Evolutionary conservation across 2,888 invertebrate genomes (phyloP).

Genomic region (Agriotes lineatus): DNA sequence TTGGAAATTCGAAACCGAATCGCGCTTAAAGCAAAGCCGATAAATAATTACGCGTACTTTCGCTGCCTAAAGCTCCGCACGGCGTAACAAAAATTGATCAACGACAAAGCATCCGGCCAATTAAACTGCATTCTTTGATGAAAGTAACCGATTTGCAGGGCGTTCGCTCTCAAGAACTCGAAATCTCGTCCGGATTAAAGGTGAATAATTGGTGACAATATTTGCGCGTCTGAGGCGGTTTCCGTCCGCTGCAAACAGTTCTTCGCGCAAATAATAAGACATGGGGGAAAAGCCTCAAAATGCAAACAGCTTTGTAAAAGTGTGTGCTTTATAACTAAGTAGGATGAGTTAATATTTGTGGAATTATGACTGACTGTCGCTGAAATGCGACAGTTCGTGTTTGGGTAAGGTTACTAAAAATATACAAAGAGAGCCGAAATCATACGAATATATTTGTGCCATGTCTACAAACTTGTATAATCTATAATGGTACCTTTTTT

Average conservation of each 20-base stretch:
- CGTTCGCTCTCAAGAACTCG: slow-evolving; percentile 13
- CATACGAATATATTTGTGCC: too few relatives aligned
- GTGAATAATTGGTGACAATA: slow-evolving; percentile 22
- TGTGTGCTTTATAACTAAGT: too few relatives aligned
- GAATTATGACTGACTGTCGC: too few relatives aligned
- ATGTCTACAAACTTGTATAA: too few relatives aligned
- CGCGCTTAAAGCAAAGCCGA: not conserved
- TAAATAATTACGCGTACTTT: slow-evolving; percentile 15
- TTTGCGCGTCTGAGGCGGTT: slow-evolving; percentile 20
- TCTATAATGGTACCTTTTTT: too few relatives aligned
- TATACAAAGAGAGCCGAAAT: too few relatives aligned
- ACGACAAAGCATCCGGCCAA: slow-evolving; percentile 23
- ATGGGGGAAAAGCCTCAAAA: too few relatives aligned
- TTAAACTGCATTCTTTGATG: slow-evolving; percentile 20
- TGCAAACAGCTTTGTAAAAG: too few relatives aligned
- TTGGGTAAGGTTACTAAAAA: too few relatives aligned
- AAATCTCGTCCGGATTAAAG: slow-evolving; percentile 19
- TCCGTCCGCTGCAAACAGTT: slow-evolving; percentile 13
- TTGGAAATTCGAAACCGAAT: slow-evolving; percentile 15
- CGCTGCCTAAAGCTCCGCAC: slow-evolving; percentile 1
- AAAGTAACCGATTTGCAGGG: slow-evolving; percentile 18
- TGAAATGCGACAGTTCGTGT: too few relatives aligned
- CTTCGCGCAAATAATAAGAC: not conserved
- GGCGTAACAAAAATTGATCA: slow-evolving; percentile 14
- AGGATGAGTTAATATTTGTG: too few relatives aligned